Evolutionary conservation across 2,797 vertebrate genomes (phyloP).

Genomic region (Sciurus vulgaris): DNA sequence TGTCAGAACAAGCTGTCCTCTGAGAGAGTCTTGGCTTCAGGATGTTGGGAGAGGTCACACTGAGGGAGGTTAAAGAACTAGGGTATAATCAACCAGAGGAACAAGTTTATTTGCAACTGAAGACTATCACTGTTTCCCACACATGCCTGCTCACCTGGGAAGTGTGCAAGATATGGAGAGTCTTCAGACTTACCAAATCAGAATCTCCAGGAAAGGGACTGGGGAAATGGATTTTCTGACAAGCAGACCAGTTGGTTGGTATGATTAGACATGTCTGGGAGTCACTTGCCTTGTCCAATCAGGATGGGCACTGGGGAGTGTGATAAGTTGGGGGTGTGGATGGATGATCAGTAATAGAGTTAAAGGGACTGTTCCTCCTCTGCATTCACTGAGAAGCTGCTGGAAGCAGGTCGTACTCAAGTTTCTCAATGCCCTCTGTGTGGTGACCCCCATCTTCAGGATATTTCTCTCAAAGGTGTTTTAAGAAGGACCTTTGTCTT

Average conservation of each 20-base stretch:
- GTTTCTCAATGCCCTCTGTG: neutral
- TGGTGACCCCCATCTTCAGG: neutral
- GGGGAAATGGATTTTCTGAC: neutral
- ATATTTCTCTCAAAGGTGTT: neutral
- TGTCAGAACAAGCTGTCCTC: constrained; percentile 52
- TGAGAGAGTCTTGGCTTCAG: constrained; percentile 36
- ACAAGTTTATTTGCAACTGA: constrained; percentile 15
- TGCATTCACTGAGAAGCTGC: neutral
- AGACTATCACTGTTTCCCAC: neutral
- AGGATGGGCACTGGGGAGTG: neutral
- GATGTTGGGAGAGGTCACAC: neutral
- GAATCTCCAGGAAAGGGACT: neutral
- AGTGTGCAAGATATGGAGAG: neutral
- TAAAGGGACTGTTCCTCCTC: neutral
- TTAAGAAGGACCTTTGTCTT: neutral
- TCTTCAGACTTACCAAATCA: neutral
- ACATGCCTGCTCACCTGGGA: neutral
- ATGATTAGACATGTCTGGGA: neutral
- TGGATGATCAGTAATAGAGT: neutral
- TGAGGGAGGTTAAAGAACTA: neutral
- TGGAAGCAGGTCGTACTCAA: neutral
- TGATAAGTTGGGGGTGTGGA: neutral
- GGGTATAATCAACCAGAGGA: neutral
- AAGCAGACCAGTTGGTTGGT: neutral
- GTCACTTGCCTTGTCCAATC: neutral